phyloP scores from a whole-genome alignment of 2,888 invertebrate species.

The Pilophorus perplexus region DNA sequence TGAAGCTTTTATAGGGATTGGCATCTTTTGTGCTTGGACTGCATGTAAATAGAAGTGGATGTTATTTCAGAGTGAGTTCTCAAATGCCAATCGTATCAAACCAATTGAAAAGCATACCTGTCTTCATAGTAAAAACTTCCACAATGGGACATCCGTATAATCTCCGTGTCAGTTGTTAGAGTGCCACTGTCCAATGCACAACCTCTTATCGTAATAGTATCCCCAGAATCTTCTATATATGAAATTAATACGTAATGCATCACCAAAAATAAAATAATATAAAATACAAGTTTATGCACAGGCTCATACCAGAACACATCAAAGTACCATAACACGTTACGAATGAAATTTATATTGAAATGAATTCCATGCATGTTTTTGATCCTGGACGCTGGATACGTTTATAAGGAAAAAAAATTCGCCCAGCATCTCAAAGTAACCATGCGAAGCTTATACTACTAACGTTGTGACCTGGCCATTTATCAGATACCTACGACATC shows the following conservation, averaged over 20 bases:
- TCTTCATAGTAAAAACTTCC: conserved; percentile 88
- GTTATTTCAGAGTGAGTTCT: conserved; percentile 15
- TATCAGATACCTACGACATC: no score
- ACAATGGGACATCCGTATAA: conserved; percentile 96
- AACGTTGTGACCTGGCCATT: no score
- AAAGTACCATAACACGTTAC: conserved; percentile 7
- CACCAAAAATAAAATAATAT: conserved; percentile 20
- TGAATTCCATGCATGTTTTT: no score
- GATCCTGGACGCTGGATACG: no score
- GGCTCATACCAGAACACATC: conserved; percentile 3
- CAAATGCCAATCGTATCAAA: conserved; percentile 21
- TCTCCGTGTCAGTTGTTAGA: conserved; percentile 91
- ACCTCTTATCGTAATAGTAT: conserved; percentile 81
- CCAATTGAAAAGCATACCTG: conserved; percentile 57
- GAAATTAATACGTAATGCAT: conserved; percentile 39
- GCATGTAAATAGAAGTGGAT: conserved; percentile 6
- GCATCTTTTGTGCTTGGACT: conserved; percentile 8
- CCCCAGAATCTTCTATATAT: conserved; percentile 73
- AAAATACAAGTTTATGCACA: not conserved
- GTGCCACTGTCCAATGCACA: conserved; percentile 96
- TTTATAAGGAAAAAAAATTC: no score
- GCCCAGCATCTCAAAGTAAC: no score
- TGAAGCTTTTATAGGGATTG: no score
- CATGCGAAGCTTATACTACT: conserved; percentile 31
- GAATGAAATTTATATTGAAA: not conserved